Conservation (phyloP, 2,888 invertebrate genomes). For the Epinotia bilunana region DNA sequence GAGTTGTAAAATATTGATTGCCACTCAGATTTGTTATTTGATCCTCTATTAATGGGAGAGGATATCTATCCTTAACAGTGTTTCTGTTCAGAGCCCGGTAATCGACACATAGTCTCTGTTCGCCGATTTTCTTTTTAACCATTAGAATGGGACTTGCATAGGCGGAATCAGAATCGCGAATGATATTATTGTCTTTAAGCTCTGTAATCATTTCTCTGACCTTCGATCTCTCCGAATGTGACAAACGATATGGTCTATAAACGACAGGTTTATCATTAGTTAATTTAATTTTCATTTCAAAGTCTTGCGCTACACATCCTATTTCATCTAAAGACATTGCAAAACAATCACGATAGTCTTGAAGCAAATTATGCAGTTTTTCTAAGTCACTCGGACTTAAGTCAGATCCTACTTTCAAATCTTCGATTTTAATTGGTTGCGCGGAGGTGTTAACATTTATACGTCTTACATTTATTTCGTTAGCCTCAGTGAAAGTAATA, state of each 20-base stretch:
- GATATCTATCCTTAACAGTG: constrained; percentile 21
- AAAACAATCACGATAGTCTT: constrained; percentile 37
- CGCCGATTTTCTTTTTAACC: constrained; percentile 49
- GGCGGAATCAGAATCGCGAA: constrained; percentile 47
- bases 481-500: neutral
- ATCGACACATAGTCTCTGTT: constrained; percentile 33
- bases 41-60: constrained; percentile 17
- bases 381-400: neutral
- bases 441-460: neutral
- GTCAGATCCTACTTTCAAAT: constrained; percentile 3
- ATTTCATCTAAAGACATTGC: constrained; percentile 32
- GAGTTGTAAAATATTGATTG: neutral
- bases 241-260: constrained; percentile 38
- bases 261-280: constrained; percentile 24
- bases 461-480: neutral
- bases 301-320: constrained; percentile 18
- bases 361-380: constrained; percentile 16
- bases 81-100: too few species aligned
- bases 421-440: constrained; percentile 1
- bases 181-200: constrained; percentile 46
- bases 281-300: constrained; percentile 29
- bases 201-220: constrained; percentile 48
- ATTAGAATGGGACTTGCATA: constrained; percentile 50
- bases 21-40: constrained; percentile 8
- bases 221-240: constrained; percentile 43